Evolutionary conservation across 2,797 vertebrate species (phyloP), one percentile per base, ranked within the genome.

Genomic region (Myotis daubentonii): DNA sequence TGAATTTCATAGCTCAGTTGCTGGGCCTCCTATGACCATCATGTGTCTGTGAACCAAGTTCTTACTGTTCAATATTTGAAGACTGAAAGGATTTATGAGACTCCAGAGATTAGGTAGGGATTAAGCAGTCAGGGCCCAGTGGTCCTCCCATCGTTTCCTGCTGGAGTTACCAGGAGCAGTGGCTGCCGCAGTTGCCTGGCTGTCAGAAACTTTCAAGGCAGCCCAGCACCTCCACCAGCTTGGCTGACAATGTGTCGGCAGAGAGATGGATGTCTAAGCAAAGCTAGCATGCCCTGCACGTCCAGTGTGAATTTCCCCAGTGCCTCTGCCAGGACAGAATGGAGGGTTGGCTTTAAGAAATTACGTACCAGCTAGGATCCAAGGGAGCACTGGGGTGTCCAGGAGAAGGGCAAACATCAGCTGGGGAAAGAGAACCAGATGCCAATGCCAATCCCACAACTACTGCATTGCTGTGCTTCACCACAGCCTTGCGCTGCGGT

Each of bases 11-110:
- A 87, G 80, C 60, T 55, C 20, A 44, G 36, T 75, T 23, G 25
- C 60, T 82, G 25, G 62, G 74, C 51, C 44, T 91, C 62, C 80
- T 53, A 3, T 22, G 65, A 81, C 51, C 6, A 2, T 41, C 36
- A 74, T 17, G n/a, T 66, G 79, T 79, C 72, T 71, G 12, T 6
- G 41, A 90, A 28, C 87, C n/a, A 28, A 65, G 53, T 92, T 95
- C 60, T 92, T 85, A 36, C 11, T 49, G 36, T 72, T 91, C 71
- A 87, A 36, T 70, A 74, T 92, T 81, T 94, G 53, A 94, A 90
- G 83, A 87, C 10, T 90, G 89, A 44, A 89, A 88, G 87, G 55
- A 93, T n/a, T 95, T 60, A 75, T 6, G 47, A 95, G 94, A 92
- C 74, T 62, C 5, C 12, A n/a, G 83, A 91, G 91, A 95, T 93